Base-by-base conservation (phyloP, 2,888 invertebrate genomes). In the Lypha dubia region DNA sequence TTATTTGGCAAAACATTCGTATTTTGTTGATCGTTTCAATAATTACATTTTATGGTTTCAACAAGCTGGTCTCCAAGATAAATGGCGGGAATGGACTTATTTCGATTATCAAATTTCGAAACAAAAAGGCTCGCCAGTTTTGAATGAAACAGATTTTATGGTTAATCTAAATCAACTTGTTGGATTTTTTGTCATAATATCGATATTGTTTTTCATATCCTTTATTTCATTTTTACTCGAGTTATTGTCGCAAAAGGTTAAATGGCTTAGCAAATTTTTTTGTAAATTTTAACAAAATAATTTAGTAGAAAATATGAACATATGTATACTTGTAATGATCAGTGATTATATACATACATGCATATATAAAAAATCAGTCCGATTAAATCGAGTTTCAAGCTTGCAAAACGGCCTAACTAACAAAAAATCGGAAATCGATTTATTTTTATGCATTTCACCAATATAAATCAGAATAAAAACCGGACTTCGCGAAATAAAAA, bases 201-300 rank as follows among this genome's bases (percentile, higher is more conserved):
- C 70, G 9, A 4, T 75, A n/a, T 17, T 81, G 22, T 22, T 65
- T 44, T 13, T 53, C 1, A 3, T 28, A n/a, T 32, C 77, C 2
- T 28, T 70, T 38, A 8, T 87, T 1, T 63, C 88, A n/a, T 88
- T 89, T 13, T 1, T 80, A 0, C 70, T 84, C 20, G 88, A 89
- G 35, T 13, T 88, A 1, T 11, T 86, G 20, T 83, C 86, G 2
- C 17, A 28, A 4, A 77, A 13, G 53, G n/a, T 62, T 38, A 24
- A 15, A 22, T 79, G 44, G 41, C 17, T 77, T 13, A 24, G 62
- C 38, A 15, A 20, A 53, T 11, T 70, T 46, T 68, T 83, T 41
- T 13, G 9, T 11, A 58, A 28, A 35, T 65, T 41, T 28, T 67
- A 67, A 51, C 38, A 13, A 53, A 53, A 7, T 53, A 53, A 53